phyloP scores from a whole-genome alignment of 2,888 invertebrate genomes.

The Tipula confusa region DNA sequence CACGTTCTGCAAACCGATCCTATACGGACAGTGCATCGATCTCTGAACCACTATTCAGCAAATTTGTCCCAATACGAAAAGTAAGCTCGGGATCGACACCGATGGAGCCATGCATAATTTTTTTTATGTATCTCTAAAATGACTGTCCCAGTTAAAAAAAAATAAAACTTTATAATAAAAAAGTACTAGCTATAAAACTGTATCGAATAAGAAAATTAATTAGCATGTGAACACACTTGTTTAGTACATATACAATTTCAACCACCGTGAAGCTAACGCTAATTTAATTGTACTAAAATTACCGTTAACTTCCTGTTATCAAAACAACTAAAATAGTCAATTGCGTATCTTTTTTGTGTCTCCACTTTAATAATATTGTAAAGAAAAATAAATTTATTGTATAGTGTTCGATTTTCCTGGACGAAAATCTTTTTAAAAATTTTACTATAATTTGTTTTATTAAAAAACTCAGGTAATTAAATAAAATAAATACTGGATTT shows the following conservation, averaged over 20 bases:
- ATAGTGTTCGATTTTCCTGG: slow-evolving; percentile 32
- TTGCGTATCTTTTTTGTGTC: slow-evolving; percentile 27
- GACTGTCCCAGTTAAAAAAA: too few species aligned
- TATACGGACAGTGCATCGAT: too few species aligned
- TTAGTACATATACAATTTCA: background rate
- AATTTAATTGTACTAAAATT: background rate
- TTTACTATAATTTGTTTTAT: slow-evolving; percentile 31
- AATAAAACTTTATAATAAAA: too few species aligned
- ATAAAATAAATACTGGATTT: background rate
- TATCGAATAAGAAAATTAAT: background rate
- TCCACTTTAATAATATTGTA: slow-evolving; percentile 25
- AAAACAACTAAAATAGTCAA: slow-evolving; percentile 28
- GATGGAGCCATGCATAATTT: too few species aligned
- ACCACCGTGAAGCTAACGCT: background rate
- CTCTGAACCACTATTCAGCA: too few species aligned
- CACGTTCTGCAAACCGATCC: too few species aligned
- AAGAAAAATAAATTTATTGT: slow-evolving; percentile 25
- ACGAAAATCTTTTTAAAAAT: slow-evolving; percentile 31
- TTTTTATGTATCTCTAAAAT: too few species aligned
- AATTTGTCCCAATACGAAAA: too few species aligned
- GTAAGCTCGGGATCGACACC: too few species aligned
- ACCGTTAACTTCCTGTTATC: slow-evolving; percentile 28
- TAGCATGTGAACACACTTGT: background rate
- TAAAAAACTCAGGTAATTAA: slow-evolving; percentile 31
- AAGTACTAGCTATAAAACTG: too few species aligned